Evolutionary conservation across 2,113 vertebrate genomes (phyloP), one percentile per base, ranked within the genome.

Genomic region (Halichoerus grypus): DNA sequence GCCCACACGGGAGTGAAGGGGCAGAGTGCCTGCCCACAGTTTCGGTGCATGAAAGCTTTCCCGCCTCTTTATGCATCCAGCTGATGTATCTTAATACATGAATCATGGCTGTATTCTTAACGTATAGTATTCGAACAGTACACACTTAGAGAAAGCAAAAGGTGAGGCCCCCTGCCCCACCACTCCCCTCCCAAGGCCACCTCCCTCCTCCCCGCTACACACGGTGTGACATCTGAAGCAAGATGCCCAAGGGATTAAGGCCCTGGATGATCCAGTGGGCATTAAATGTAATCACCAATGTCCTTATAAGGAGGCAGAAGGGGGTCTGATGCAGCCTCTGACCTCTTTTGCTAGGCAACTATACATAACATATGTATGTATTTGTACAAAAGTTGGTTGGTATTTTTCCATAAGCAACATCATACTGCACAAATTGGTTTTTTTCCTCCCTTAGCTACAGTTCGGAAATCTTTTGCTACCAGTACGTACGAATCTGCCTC

Each of bases 21-120:
- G 4, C 9, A 7, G 28, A 83, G 21, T 0, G 3, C n/a, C 57
- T 0, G 51, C 28, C 22, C 14, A 1, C 1, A 2, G 36, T 42
- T 19, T n/a, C 0, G 8, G 51, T 1, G 15, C 2, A 2, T 11
- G 1, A 8, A 3, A 9, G 53, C 11, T 28, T 31, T 33, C 5
- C 1, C 1, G 26, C 3, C 14, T 12, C 82, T 94, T 59, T 36
- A 16, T 15, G 57, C 19, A 4, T 33, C n/a, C 53, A 26, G 31
- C 4, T 14, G 15, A 4, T 53, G n/a, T 51, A 26, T 53, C 46
- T 46, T 72, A 3, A 39, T 2, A 21, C 55, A 13, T 21, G 1
- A 39, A 71, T 36, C 59, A 12, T 0, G 2, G 21, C 39, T 22
- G 4, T 3, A 9, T 39, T 61, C 79, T 39, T 53, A 63, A 28